Conservation (phyloP, 2,888 invertebrate species). For the Mystacides longicornis region DNA sequence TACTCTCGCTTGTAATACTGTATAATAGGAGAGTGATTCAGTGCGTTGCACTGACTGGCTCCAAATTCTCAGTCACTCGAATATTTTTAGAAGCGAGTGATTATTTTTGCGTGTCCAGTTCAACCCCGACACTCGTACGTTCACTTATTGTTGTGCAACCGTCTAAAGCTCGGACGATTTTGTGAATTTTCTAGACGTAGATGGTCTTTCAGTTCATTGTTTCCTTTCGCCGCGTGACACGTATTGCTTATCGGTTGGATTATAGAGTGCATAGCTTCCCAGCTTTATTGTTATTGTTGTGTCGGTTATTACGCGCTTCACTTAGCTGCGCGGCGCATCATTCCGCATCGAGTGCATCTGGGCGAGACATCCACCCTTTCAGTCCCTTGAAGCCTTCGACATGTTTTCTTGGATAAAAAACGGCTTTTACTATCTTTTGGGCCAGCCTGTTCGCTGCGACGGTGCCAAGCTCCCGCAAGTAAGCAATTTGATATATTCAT, state of each 20-base stretch:
- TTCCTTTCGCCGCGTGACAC: background rate
- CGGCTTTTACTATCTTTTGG: conserved; percentile 19
- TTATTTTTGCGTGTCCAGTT: background rate
- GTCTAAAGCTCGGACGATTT: background rate
- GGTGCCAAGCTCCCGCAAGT: conserved; percentile 6
- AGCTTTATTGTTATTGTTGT: background rate
- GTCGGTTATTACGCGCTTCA: background rate
- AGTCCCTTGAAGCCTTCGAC: background rate
- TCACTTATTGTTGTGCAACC: background rate
- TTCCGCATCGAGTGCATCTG: background rate
- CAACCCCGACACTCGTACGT: background rate
- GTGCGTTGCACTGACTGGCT: too few species aligned
- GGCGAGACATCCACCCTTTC: background rate
- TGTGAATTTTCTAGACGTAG: background rate
- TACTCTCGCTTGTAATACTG: too few species aligned
- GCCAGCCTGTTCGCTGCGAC: conserved; percentile 13
- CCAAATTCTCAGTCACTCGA: too few species aligned
- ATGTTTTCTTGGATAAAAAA: conserved; percentile 24
- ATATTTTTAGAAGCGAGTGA: too few species aligned
- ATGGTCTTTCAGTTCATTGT: background rate
- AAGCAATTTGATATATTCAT: conserved; percentile 7
- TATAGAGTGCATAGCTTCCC: too few species aligned
- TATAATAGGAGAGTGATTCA: too few species aligned
- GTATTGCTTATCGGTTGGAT: background rate
- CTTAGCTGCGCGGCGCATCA: background rate